Percentiles rank a stretch among this genome's conserved stretches.
These are phyloP conservation scores for Ashinkailepas kermadecensis DNA, from an alignment of 2,888 invertebrate species.

Conservation along the genomic window DNA sequence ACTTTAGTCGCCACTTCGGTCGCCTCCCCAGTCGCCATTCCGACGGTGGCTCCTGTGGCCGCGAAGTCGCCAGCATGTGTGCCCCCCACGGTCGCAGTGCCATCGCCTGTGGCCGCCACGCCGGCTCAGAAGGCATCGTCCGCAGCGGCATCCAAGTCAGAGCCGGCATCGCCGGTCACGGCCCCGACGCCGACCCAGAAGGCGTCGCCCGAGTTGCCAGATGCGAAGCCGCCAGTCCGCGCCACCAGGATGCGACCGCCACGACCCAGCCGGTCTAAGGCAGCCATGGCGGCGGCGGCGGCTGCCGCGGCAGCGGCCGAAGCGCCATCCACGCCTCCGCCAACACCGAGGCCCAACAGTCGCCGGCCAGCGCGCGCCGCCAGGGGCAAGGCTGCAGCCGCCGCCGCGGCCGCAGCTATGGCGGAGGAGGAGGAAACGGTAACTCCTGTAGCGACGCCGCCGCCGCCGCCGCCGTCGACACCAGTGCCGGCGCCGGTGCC, in stretches of 20 bases:
- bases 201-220: not conserved
- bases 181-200: not conserved
- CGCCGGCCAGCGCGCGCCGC: constrained; percentile 28
- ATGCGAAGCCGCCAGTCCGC: constrained; percentile 43
- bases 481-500: constrained; percentile 22
- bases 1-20: not conserved
- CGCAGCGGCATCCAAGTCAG: too few species aligned
- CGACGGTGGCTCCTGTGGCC: not conserved
- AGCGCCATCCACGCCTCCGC: constrained; percentile 26
- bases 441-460: constrained; percentile 28
- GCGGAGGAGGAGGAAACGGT: constrained; percentile 17
- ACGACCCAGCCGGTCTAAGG: not conserved
- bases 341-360: constrained; percentile 25
- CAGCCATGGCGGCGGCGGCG: not conserved
- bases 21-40: not conserved
- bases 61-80: not conserved
- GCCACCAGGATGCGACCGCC: not conserved
- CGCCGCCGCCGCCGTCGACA: constrained; percentile 28
- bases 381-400: constrained; percentile 25
- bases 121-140: not conserved
- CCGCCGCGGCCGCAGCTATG: constrained; percentile 21
- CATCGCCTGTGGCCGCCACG: not conserved
- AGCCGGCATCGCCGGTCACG: too few species aligned
- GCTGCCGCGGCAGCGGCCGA: constrained; percentile 23
- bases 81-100: not conserved